phyloP scores from a whole-genome alignment of 2,888 invertebrate genomes.

The Microchrysa polita region DNA sequence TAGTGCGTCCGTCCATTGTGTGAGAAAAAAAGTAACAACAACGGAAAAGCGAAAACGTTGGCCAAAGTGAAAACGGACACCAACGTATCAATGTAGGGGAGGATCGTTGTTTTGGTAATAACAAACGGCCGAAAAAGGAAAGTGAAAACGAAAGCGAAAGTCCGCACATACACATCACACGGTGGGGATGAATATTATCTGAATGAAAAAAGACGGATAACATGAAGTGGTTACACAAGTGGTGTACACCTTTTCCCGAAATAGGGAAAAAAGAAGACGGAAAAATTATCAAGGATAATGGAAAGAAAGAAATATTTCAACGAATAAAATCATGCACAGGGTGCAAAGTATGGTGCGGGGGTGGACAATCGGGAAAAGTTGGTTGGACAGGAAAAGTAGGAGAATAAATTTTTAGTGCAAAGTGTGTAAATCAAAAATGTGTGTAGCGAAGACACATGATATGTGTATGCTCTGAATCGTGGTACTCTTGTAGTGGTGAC shows the following conservation, averaged over 20 bases:
- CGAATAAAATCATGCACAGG: conserved; percentile 30
- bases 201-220: conserved; percentile 36
- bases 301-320: conserved; percentile 28
- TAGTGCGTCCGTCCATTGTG: conserved; percentile 5
- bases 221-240: conserved; percentile 37
- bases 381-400: conserved; percentile 30
- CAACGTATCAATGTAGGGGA: conserved; percentile 35
- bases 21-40: no score
- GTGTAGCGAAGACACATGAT: conserved; percentile 18
- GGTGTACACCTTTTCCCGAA: conserved; percentile 39
- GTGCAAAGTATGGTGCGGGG: not conserved
- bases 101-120: conserved; percentile 41
- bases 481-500: conserved; percentile 22
- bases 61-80: conserved; percentile 22
- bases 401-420: conserved; percentile 46
- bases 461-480: not conserved
- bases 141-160: conserved; percentile 34
- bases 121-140: conserved; percentile 23
- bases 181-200: conserved; percentile 32
- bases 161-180: no score
- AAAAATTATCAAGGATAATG: conserved; percentile 37
- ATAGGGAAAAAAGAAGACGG: conserved; percentile 3
- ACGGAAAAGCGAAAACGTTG: no score
- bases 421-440: conserved; percentile 45
- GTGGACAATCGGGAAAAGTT: conserved; percentile 5